Percentiles rank a stretch among this genome's conserved stretches.
Conservation (phyloP, 2,888 invertebrate genomes). For the Lepidonotus clava region DNA sequence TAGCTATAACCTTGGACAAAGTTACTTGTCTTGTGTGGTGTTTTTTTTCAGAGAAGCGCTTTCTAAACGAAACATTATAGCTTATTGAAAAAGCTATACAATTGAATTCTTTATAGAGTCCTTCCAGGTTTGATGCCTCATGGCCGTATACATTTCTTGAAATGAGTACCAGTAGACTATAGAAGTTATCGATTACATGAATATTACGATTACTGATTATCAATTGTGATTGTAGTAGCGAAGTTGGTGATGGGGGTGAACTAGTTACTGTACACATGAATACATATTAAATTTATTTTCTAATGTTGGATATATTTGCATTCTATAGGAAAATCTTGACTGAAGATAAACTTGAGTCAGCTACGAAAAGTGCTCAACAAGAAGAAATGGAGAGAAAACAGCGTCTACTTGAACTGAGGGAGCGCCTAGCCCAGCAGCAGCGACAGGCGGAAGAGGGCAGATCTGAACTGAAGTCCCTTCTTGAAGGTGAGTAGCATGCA, state of each 20-base stretch:
- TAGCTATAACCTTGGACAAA: no score
- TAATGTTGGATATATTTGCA: no score
- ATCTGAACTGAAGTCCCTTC: constrained; percentile 77
- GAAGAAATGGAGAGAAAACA: constrained; percentile 90
- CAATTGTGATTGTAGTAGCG: neutral
- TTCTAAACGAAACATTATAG: no score
- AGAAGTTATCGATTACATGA: no score
- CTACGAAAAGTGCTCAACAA: constrained; percentile 93
- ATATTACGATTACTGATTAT: no score
- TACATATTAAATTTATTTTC: neutral
- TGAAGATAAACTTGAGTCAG: constrained; percentile 94
- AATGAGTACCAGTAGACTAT: no score
- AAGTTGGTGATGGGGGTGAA: neutral
- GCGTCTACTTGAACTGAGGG: constrained; percentile 80
- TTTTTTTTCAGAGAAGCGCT: no score
- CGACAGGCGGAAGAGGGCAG: constrained; percentile 53
- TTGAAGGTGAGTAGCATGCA: constrained; percentile 74
- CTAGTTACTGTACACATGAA: neutral
- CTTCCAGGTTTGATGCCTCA: no score
- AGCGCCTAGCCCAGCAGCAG: constrained; percentile 67
- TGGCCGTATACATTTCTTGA: no score
- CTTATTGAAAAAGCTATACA: no score
- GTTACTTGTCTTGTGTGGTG: no score
- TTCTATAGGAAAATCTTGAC: constrained; percentile 91
- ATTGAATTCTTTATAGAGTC: no score